phyloP scores from a whole-genome alignment of 2,113 vertebrate genomes.

The Hippocampus comes region DNA sequence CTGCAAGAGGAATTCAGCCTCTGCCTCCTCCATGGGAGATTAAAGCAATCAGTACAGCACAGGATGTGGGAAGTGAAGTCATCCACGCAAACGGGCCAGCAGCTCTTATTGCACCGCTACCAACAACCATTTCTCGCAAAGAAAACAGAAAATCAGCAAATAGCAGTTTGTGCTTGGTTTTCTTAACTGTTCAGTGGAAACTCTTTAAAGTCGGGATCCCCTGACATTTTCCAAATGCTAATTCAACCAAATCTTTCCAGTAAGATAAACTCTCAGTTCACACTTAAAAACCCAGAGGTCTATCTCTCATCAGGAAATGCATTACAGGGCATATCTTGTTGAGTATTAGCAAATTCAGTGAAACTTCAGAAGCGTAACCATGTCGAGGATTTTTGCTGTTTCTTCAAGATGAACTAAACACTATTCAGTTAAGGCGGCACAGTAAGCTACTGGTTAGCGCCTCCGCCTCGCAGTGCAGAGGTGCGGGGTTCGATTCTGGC shows the following conservation, averaged over 20 bases:
- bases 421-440: not conserved
- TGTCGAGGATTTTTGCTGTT: not conserved
- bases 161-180: not conserved
- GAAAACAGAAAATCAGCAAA: slow-evolving; percentile 10
- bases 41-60: slow-evolving; percentile 68
- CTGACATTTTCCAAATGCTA: not conserved
- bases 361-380: not conserved
- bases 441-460: no score
- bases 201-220: not conserved
- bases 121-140: slow-evolving; percentile 28
- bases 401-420: not conserved
- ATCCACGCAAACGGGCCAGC: slow-evolving; percentile 64
- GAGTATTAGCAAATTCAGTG: not conserved
- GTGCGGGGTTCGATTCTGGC: no score
- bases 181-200: not conserved
- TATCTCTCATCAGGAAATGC: not conserved
- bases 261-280: not conserved
- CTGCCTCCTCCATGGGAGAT: slow-evolving; percentile 59
- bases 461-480: no score
- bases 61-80: slow-evolving; percentile 78
- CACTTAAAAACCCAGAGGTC: not conserved
- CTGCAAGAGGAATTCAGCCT: slow-evolving; percentile 60
- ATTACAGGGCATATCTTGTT: not conserved
- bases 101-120: slow-evolving; percentile 40
- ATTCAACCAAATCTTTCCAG: not conserved